Conservation (phyloP, 2,888 invertebrate genomes). For the Cylloceria caligata region DNA sequence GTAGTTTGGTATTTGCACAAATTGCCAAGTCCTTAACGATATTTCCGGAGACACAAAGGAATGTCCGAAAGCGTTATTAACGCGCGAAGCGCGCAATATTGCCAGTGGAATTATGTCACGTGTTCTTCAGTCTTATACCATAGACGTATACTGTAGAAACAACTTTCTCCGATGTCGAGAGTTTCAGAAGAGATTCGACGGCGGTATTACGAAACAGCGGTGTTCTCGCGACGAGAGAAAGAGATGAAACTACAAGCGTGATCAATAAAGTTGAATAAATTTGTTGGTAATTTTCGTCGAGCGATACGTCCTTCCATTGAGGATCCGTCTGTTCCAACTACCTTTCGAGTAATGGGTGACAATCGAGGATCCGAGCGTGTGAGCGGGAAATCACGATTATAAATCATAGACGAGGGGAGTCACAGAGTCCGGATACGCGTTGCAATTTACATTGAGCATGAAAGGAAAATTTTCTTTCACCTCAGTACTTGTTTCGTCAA, state of each 20-base stretch:
- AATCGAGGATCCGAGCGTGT: background rate
- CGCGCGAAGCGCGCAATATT: constrained; percentile 62
- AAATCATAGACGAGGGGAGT: constrained; percentile 18
- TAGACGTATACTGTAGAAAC: constrained; percentile 69
- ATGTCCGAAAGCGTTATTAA: constrained; percentile 28
- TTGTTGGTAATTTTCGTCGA: background rate
- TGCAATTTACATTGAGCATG: constrained; percentile 28
- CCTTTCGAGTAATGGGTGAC: constrained; percentile 6
- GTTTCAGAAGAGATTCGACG: constrained; percentile 70
- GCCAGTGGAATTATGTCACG: constrained; percentile 79
- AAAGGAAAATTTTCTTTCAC: constrained; percentile 33
- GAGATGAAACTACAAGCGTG: constrained; percentile 23
- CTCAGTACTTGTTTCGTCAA: constrained; percentile 23
- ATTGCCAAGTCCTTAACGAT: background rate
- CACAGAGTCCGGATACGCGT: constrained; percentile 48
- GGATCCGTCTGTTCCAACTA: constrained; percentile 14
- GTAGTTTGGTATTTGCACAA: background rate
- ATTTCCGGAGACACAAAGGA: constrained; percentile 31
- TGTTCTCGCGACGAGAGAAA: constrained; percentile 15
- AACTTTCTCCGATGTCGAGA: constrained; percentile 79
- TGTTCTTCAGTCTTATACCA: constrained; percentile 68
- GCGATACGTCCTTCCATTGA: background rate
- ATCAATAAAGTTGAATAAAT: background rate
- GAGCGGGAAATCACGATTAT: constrained; percentile 37
- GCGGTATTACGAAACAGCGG: constrained; percentile 50